Evolutionary conservation across 2,888 invertebrate genomes (phyloP), one percentile per base, ranked within the genome.

Genomic region (Tethea ocularis): DNA sequence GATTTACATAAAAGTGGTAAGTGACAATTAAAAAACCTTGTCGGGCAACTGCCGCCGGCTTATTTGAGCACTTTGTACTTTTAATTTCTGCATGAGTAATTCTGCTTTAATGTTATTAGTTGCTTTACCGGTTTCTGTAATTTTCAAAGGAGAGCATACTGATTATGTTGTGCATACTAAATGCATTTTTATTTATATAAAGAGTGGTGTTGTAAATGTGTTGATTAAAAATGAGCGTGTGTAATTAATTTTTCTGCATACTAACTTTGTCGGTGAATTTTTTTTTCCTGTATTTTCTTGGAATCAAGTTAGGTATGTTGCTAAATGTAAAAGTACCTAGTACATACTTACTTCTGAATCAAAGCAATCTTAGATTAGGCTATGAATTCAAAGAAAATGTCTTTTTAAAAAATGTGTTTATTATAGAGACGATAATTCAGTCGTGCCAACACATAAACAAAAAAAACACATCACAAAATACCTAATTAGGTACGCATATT

Each of bases 1-100:
- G 86, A 89, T 89, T 89, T 86, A 87, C 91, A 89, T 91, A 88
- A 86, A 86, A 86, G 82, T 84, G 82, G 79, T 82, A 84, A 84
- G 77, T 85, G 86, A 86, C 86, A 86, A 86, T 86, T 86, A 86
- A 84, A 86, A 82, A 82, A 77, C 76, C 71, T 75, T 77, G 80
- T 78, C 75, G 74, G 72, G 71, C 68, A 71, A 74, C 74, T 54
- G 63, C 62, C 60, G 60, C 52, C 41, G 36, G 33, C 23, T 54
- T 38, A 38, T 55, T 53, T 51, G 57, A 41, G 52, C 33, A 69
- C 68, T 69, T 54, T 54, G 29, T 33, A 20, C 33, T 54, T 54
- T 54, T 33, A 54, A 54, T 54, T 54, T 20, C 20, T 53, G 20
- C 33, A 13, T 36, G 33, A 46, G 46, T 46, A 20, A 17, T 10